Base-by-base conservation (phyloP, 2,888 invertebrate genomes). In the Alcis repandata region DNA sequence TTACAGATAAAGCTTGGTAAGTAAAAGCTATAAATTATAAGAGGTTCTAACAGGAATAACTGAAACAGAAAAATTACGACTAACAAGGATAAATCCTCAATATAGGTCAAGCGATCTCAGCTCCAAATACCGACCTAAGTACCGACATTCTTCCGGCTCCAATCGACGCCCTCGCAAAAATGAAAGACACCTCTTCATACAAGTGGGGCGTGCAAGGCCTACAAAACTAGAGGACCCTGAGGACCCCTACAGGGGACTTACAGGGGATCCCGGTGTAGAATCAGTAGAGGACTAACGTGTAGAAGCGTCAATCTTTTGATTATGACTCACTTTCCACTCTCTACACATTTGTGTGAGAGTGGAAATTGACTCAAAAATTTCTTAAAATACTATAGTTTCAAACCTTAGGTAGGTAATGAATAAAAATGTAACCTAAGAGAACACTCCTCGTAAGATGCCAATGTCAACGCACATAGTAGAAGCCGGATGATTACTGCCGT, bases 221-320 rank as follows among this genome's bases (percentile, higher is more conserved):
- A 59, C 64, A 64, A 56, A 59, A 64, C 49, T 56, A 45, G 49
- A 64, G 64, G 49, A 49, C 56, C 49, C 45, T 51, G 32, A 19
- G 45, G 32, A 59, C 19, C n/a, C 36, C 11, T 19, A 46, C 20
- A 22, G 46, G 33, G 51, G 20, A 19, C 36, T 36, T 32, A 48
- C 51, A 48, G 33, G 51, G 11, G 2, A 8, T n/a, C 4, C 13
- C 3, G 11, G 13, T 8, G 27, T 6, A 52, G 20, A 40, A 20
- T 22, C 27, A 27, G 6, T 27, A 27, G 3, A 27, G 15, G 20
- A 2, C 2, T 22, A 4, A 33, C 9, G 10, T 19, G 7, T 9
- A 51, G 51, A 36, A 4, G 20, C 2, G 38, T 7, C 52, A 20
- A 19, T 48, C 6, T 0, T 48, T 48, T 27, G 48, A 15, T 27